Evolutionary conservation across 1,140 invertebrate genomes (phyloP), one percentile per base, ranked within the genome.

Genomic region (Bradynema listronoti): DNA sequence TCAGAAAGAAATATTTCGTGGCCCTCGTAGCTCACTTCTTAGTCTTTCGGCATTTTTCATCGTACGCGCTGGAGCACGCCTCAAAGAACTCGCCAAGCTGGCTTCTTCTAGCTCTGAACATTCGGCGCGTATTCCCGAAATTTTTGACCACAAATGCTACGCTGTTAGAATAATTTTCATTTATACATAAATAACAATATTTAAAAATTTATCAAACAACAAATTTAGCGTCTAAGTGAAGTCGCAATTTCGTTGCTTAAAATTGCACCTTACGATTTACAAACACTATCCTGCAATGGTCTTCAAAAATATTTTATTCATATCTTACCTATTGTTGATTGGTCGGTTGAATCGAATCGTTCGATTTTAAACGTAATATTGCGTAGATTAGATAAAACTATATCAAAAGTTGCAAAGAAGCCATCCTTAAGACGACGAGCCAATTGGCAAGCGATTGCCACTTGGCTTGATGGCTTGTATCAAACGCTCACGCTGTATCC

Each of bases 371-470:
- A 89, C 29, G 88, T 89, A 62, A 90, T 99, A 60, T 80, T 97
- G 1, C 82, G 92, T 24, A 81, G 94, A 62, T 82, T 99, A 1
- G 94, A 99, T 77, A 93, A 97, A 80, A 91, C 94, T 0, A 97
- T 98, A 75, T 85, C 86, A 30, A 98, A 98, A 81, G 93, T 98
- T 62, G 89, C 90, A 39, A 98, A 98, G 78, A 95, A 85, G 88
- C 14, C 88, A 89, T 92, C 54, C 80, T 88, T 82, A 29, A 78
- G 89, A 86, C 84, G 89, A 71, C 89, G 91, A 61, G 89, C 88
- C 0, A 91, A 96, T 77, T 98, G 93, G 93, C 87, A 90, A 73
- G 91, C 93, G 3, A 91, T 92, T 0, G 88, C 89, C 57, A 88
- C 88, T 33, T 82, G 97, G 27, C 80, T 98, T 0, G 90, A 90